Evolutionary conservation across 2,888 invertebrate species (phyloP).

Genomic region (Ophion obscuratus): DNA sequence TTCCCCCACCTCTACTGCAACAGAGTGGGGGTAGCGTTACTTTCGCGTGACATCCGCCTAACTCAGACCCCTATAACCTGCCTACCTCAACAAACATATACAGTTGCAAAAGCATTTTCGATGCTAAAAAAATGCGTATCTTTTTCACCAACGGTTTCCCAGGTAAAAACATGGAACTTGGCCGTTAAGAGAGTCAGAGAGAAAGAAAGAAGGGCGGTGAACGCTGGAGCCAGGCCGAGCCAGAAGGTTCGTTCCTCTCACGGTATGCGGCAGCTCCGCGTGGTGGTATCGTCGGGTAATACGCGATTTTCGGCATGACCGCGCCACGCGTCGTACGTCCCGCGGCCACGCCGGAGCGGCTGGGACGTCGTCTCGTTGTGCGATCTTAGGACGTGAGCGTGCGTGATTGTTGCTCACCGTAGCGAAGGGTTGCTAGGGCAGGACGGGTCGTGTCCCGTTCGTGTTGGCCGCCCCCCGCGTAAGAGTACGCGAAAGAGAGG

Average conservation of each 20-base stretch:
- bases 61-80: too few relatives aligned
- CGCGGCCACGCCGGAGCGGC: constrained; percentile 14
- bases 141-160: not conserved
- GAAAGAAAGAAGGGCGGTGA: not conserved
- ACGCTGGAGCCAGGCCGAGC: not conserved
- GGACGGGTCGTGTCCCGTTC: constrained; percentile 39
- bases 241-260: constrained; percentile 6
- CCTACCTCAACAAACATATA: too few relatives aligned
- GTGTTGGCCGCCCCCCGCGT: constrained; percentile 30
- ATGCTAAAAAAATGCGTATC: too few relatives aligned
- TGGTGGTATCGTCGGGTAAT: constrained; percentile 40
- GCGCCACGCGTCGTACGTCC: constrained; percentile 60
- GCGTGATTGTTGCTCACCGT: constrained; percentile 58
- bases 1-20: constrained; percentile 46
- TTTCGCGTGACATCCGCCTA: constrained; percentile 7
- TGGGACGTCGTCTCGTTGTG: constrained; percentile 63
- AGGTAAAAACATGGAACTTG: constrained; percentile 9
- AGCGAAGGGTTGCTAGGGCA: constrained; percentile 34
- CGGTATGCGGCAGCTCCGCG: constrained; percentile 24
- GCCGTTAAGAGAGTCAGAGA: not conserved
- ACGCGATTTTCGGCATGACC: constrained; percentile 63
- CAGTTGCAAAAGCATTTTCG: too few relatives aligned
- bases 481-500: not conserved
- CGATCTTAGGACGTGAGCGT: constrained; percentile 61
- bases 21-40: constrained; percentile 3